Base-by-base conservation (phyloP, 2,888 invertebrate species). In the Hypercompe scribonia region DNA sequence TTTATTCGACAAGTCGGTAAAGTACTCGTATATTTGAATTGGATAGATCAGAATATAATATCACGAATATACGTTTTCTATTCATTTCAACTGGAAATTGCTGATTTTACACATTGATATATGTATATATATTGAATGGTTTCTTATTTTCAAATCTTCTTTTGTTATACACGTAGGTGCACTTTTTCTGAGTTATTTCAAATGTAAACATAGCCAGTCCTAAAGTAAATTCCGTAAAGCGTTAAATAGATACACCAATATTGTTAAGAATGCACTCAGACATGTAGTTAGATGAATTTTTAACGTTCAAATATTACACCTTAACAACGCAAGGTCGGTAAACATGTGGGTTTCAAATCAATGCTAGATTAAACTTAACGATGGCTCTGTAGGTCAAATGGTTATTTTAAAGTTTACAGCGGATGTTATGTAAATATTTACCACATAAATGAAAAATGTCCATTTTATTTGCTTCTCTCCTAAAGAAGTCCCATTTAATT, bases 291-390 rank as follows among this genome's bases (percentile, higher is more conserved):
- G 66, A 71, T 63, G 67, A 63, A 13, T 61, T 69, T 15, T 74
- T 75, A 61, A 31, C 58, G 66, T 34, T 73, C 65, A 80, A 80
- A 82, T 63, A 77, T 76, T 58, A 78, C 75, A 78, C 79, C 81
- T 79, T 73, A 34, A 68, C 46, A 50, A 89, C 89, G 85, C 91
- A 91, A 92, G 92, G 92, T 88, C 89, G 81, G 79, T 72, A 81
- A 86, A 85, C 84, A 68, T 80, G 72, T 77, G 80, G 80, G 80
- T 74, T 80, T 61, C 80, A 84, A 72, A 78, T 82, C 83, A 82
- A 82, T 87, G 84, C 84, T 81, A 82, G 78, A 84, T 85, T 81
- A 84, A 86, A 85, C 84, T 87, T 87, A 81, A 87, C 83, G 81
- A 84, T 79, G 82, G 73, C 71, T 84, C 83, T 90, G 84, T 89